phyloP scores from a whole-genome alignment of 2,888 invertebrate genomes.

The Dicyrtomina minuta region DNA sequence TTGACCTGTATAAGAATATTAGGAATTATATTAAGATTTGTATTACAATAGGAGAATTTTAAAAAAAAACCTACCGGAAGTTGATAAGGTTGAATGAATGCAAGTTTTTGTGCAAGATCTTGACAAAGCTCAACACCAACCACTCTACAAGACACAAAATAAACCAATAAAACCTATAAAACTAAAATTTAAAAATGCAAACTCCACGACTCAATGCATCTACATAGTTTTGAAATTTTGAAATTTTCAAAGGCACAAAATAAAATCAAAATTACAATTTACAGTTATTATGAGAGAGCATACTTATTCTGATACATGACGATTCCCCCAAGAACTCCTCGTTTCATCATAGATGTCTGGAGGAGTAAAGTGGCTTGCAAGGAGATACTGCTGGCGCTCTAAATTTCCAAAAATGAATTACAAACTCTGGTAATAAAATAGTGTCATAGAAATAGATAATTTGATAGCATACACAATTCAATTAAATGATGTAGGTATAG shows the following conservation, averaged over 20 bases:
- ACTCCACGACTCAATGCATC: too few species aligned
- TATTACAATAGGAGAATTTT: constrained; percentile 2
- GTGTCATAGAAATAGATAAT: not conserved
- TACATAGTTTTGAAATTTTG: too few species aligned
- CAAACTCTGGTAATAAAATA: constrained; percentile 52
- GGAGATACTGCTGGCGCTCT: constrained; percentile 84
- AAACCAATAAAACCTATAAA: too few species aligned
- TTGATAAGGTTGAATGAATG: constrained; percentile 78
- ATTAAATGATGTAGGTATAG: not conserved
- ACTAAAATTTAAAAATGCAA: too few species aligned
- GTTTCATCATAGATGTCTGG: constrained; percentile 76
- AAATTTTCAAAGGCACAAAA: too few species aligned
- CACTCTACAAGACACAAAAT: constrained; percentile 73
- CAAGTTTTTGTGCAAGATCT: constrained; percentile 73
- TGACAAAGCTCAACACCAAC: constrained; percentile 76
- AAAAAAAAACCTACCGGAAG: constrained; percentile 64
- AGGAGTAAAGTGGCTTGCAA: constrained; percentile 83
- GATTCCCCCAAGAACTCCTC: constrained; percentile 79
- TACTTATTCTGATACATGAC: constrained; percentile 88
- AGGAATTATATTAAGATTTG: too few species aligned
- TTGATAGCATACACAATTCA: not conserved
- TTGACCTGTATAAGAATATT: not conserved
- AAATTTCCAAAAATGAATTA: not conserved
- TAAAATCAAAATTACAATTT: too few species aligned
- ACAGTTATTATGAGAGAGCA: too few species aligned